A percentile compares a stretch with the other conserved stretches of the same genome.
Conservation (phyloP, 2,888 invertebrate species). For the Melanargia galathea region DNA sequence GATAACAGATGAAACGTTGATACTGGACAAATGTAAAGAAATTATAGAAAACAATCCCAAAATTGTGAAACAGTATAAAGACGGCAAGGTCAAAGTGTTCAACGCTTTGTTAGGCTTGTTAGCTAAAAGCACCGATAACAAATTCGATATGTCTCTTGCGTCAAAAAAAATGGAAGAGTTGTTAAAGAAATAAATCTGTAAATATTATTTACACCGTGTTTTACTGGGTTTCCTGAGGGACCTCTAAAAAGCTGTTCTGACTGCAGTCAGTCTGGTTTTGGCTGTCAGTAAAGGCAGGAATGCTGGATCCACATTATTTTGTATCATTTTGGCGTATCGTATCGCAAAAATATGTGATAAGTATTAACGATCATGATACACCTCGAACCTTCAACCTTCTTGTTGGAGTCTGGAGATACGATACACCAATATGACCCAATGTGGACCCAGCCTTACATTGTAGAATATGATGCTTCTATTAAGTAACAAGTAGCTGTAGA, state of each 20-base stretch:
- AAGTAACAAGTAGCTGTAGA: too few species aligned
- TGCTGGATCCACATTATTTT: too few species aligned
- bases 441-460: too few species aligned
- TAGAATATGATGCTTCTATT: too few species aligned
- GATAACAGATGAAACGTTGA: conserved; percentile 82
- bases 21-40: conserved; percentile 83
- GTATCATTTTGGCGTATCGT: too few species aligned
- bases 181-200: conserved; percentile 68
- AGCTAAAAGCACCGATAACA: conserved; percentile 81
- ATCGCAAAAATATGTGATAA: too few species aligned
- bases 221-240: conserved; percentile 32
- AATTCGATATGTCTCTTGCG: conserved; percentile 86
- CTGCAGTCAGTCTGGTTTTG: too few species aligned
- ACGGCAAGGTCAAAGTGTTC: conserved; percentile 87
- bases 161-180: conserved; percentile 83
- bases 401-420: too few species aligned
- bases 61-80: conserved; percentile 84
- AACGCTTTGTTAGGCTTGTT: conserved; percentile 85
- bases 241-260: neutral
- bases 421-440: too few species aligned
- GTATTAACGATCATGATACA: too few species aligned
- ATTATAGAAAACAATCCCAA: conserved; percentile 85
- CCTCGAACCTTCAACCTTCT: too few species aligned
- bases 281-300: too few species aligned
- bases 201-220: conserved; percentile 29